These are phyloP conservation scores for Agriopis marginaria DNA, from an alignment of 2,888 invertebrate species.

Conservation along the genomic window DNA sequence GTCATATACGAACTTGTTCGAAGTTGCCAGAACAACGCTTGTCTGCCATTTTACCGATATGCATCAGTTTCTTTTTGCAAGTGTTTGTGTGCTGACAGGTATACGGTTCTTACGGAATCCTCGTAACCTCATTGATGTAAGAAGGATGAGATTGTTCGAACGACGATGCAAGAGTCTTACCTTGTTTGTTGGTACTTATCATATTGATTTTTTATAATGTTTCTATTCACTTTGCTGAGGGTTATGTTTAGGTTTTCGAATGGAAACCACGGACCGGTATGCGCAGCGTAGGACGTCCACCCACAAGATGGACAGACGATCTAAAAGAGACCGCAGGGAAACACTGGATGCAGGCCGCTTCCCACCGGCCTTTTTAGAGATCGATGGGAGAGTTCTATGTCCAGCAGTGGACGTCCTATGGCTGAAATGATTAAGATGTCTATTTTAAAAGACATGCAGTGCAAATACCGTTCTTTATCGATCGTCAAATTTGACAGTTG, in stretches of 20 bases:
- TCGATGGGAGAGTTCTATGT: too few relatives aligned
- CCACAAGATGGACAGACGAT: too few relatives aligned
- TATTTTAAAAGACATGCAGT: too few relatives aligned
- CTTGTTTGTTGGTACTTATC: conserved; percentile 7
- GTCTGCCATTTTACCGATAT: background rate
- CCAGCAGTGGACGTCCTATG: too few relatives aligned
- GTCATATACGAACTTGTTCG: too few relatives aligned
- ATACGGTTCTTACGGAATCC: background rate
- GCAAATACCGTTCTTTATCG: too few relatives aligned
- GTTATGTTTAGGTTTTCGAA: background rate
- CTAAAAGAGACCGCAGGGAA: too few relatives aligned
- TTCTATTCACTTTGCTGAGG: background rate
- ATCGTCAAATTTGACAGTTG: too few relatives aligned
- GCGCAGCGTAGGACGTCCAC: too few relatives aligned
- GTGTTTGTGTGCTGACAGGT: conserved; percentile 12
- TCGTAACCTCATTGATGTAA: conserved; percentile 1
- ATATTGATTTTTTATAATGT: background rate
- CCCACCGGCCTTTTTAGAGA: too few relatives aligned
- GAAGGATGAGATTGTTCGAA: conserved; percentile 2
- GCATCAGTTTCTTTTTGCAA: background rate
- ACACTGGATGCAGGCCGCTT: too few relatives aligned
- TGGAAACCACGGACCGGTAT: background rate
- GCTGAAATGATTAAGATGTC: too few relatives aligned
- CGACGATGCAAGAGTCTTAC: conserved; percentile 11
- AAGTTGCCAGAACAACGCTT: background rate